Conservation (phyloP, 2,113 vertebrate genomes). For the Larimichthys crocea region DNA sequence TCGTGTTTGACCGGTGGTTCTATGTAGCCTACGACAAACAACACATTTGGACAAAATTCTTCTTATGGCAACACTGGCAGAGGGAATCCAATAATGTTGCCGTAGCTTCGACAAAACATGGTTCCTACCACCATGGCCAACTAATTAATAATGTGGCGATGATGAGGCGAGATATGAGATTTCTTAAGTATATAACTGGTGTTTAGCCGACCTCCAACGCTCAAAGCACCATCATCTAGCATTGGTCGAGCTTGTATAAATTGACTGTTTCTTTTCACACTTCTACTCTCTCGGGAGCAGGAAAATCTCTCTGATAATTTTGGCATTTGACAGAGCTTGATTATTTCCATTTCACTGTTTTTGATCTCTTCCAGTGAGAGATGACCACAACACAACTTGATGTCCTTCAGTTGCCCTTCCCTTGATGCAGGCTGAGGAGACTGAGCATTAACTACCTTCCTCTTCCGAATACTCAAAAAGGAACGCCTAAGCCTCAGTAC, state of each 20-base stretch:
- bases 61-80: neutral
- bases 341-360: neutral
- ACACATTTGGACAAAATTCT: too few relatives aligned
- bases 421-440: neutral
- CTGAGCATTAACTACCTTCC: neutral
- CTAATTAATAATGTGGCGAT: too few relatives aligned
- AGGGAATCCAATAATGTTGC: too few relatives aligned
- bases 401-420: neutral
- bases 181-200: too few relatives aligned
- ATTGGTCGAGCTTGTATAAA: neutral
- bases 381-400: neutral
- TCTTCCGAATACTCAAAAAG: neutral
- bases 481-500: neutral
- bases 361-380: neutral
- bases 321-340: neutral
- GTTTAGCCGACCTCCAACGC: too few relatives aligned
- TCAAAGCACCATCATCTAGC: too few relatives aligned
- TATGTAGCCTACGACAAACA: neutral
- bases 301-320: neutral
- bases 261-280: neutral
- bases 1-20: slow-evolving; percentile 6
- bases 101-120: too few relatives aligned
- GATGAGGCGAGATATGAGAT: too few relatives aligned
- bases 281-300: neutral
- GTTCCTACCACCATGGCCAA: too few relatives aligned